Base-by-base conservation (phyloP, 2,113 vertebrate genomes). In the Neogale vison region DNA sequence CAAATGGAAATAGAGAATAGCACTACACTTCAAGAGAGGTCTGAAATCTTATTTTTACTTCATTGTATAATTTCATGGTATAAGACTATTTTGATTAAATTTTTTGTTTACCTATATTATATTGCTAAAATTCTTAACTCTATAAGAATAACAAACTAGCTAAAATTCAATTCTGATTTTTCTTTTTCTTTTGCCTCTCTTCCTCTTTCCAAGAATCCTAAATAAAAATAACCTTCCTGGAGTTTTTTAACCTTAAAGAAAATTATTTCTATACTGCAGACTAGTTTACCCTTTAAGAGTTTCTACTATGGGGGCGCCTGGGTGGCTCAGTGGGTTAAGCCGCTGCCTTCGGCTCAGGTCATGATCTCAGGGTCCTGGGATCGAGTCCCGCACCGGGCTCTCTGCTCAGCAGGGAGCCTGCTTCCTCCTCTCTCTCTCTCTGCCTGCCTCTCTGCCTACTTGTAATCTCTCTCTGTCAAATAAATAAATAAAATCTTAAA, bases 201-300 rank as follows among this genome's bases (percentile, higher is more conserved):
- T 83, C 34, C 13, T 76, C 31, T 76, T 89, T 83, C 55, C 45
- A 42, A 15, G 24, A 86, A 76, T 45, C 17, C 36, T 65, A 92
- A 89, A 86, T 65, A 97, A 96, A 93, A 95, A 91, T 23, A 90
- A 81, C n/a, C 39, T n/a, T 59, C 42, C 34, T 34, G 57, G 42
- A 59, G 52, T 65, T 47, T 85, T 90, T 91, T 77, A 82, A 61
- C 42, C 77, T 63, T 34, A 90, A 85, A 79, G 24, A 84, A 95
- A 31, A 26, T 14, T 18, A 71, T n/a, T 26, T 71, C 63, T 88
- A 42, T 59, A 31, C 13, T 89, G 18, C 80, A 93, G 5, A 74
- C 6, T 17, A 24, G 34, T 18, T 7, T 69, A 63, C 29, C 71
- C 23, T 86, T 45, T 90, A 15, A 61, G 29, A 45, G n/a, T 71